A percentile compares a stretch with the other conserved stretches of the same genome.
These are phyloP conservation scores for Craniophora ligustri DNA, from an alignment of 2,888 invertebrate genomes.

Conservation along the genomic window DNA sequence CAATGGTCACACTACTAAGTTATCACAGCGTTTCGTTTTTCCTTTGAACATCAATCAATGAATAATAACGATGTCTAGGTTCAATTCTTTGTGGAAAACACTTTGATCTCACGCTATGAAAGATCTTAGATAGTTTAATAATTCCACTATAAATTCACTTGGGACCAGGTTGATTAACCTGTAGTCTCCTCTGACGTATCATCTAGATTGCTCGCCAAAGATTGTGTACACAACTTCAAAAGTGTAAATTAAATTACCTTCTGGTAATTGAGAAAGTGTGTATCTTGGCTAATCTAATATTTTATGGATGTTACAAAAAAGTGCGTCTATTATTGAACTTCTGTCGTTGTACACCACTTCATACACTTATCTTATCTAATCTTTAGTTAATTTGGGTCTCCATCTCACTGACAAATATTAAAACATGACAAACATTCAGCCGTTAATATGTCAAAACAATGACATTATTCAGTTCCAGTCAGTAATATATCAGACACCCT, in stretches of 20 bases:
- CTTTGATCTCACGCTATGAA: slow-evolving; percentile 38
- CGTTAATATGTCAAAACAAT: too few species aligned
- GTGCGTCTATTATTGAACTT: neutral
- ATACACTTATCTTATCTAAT: neutral
- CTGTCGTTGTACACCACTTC: neutral
- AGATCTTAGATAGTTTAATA: slow-evolving; percentile 35
- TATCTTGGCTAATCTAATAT: slow-evolving; percentile 19
- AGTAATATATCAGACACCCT: too few species aligned
- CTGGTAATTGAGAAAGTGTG: slow-evolving; percentile 16
- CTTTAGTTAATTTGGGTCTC: too few species aligned
- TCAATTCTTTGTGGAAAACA: slow-evolving; percentile 11
- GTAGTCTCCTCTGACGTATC: slow-evolving; percentile 6
- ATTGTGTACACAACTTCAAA: slow-evolving; percentile 5
- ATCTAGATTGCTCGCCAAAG: slow-evolving; percentile 10
- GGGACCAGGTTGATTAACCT: slow-evolving; percentile 24
- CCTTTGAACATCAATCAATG: slow-evolving; percentile 19
- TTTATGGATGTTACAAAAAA: slow-evolving; percentile 4
- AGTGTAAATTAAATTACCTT: too few species aligned
- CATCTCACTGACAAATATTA: too few species aligned
- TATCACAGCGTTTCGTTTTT: too few species aligned
- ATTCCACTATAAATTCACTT: slow-evolving; percentile 23
- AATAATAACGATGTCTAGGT: slow-evolving; percentile 8
- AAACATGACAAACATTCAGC: too few species aligned
- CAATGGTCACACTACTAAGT: too few species aligned
- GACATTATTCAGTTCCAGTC: too few species aligned